Conservation (phyloP, 1,140 invertebrate species). For the Microvelia longipes region DNA sequence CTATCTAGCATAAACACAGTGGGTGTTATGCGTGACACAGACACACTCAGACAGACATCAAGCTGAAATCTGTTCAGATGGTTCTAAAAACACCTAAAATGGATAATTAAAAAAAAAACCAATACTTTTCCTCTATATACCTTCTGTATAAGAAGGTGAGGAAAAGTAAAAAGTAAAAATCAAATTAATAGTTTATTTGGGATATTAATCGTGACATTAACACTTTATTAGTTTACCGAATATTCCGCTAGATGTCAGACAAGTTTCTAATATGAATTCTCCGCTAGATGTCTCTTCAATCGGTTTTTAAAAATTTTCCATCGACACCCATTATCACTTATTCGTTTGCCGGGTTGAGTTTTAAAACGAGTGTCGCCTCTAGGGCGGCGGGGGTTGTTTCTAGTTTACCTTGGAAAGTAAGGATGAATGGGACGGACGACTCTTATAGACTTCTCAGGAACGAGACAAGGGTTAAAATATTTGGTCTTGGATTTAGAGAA, state of each 20-base stretch:
- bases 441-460: constrained; percentile 1
- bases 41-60: too few species aligned
- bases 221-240: too few species aligned
- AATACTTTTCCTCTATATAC: too few species aligned
- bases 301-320: neutral
- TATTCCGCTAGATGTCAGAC: neutral
- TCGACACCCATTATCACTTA: neutral
- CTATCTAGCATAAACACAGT: too few species aligned
- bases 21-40: too few species aligned
- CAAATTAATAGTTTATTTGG: too few species aligned
- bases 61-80: too few species aligned
- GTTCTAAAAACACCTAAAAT: too few species aligned
- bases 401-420: neutral
- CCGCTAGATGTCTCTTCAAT: neutral
- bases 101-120: too few species aligned
- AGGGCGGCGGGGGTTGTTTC: neutral
- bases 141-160: too few species aligned
- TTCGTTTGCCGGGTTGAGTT: neutral
- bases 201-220: too few species aligned
- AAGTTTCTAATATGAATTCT: neutral
- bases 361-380: neutral
- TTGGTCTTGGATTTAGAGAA: neutral
- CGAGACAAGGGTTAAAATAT: constrained; percentile 2
- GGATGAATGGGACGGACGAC: neutral
- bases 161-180: too few species aligned